phyloP scores from a whole-genome alignment of 2,797 vertebrate species.

The Chaunax sp. region DNA sequence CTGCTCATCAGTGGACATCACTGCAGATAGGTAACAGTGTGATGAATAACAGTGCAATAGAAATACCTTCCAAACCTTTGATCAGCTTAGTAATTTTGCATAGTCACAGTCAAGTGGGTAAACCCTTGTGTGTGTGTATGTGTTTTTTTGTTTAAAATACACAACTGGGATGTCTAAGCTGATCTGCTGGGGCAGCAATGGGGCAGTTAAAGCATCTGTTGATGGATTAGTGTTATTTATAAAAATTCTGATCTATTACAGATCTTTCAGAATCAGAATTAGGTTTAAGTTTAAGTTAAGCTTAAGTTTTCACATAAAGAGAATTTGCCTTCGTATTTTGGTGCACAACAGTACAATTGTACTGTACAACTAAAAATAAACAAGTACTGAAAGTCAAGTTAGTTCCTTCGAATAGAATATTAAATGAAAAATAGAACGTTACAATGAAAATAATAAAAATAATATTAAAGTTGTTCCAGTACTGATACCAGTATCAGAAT shows the following conservation, averaged over 20 bases:
- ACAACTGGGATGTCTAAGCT: neutral
- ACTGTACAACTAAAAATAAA: neutral
- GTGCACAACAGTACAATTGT: neutral
- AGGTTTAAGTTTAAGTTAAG: neutral
- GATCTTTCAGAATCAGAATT: conserved; percentile 6
- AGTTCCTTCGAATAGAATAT: too few species aligned
- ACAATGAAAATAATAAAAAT: too few species aligned
- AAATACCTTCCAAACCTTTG: neutral
- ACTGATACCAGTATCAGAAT: too few species aligned
- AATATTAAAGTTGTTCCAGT: too few species aligned
- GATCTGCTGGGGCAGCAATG: neutral
- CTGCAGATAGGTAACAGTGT: neutral
- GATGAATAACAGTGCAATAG: neutral
- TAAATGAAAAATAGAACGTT: neutral
- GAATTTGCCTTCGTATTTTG: neutral
- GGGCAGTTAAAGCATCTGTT: neutral
- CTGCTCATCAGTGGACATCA: neutral
- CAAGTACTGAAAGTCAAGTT: neutral
- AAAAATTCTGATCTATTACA: conserved; percentile 2
- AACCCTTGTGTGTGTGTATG: neutral
- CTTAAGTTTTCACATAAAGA: too few species aligned
- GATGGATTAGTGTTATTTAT: conserved; percentile 5
- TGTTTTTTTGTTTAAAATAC: neutral
- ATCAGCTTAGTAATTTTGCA: neutral
- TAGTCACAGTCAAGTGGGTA: neutral